phyloP scores from a whole-genome alignment of 2,113 vertebrate species.

The Myodes glareolus region DNA sequence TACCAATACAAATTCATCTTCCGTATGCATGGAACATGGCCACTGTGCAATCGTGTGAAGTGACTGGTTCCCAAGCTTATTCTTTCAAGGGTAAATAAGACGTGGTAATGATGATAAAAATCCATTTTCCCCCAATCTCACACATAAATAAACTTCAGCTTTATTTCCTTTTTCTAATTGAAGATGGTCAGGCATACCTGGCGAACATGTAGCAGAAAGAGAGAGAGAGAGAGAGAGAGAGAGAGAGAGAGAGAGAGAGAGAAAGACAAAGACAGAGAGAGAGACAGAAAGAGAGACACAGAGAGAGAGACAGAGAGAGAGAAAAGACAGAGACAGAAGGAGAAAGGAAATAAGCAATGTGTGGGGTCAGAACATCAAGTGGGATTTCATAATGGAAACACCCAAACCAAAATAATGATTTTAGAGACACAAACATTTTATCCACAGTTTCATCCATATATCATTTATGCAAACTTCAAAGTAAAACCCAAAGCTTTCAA shows the following conservation, averaged over 20 bases:
- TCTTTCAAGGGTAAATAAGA: conserved; percentile 5
- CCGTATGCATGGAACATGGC: background rate
- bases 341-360: background rate
- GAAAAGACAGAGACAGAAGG: background rate
- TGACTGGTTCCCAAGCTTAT: background rate
- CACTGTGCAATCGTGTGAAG: background rate
- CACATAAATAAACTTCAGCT: background rate
- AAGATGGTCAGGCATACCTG: background rate
- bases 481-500: background rate
- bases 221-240: background rate
- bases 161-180: background rate
- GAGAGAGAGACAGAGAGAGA: too few species aligned
- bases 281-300: background rate
- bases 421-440: background rate
- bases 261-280: background rate
- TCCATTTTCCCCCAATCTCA: background rate
- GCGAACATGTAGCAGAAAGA: background rate
- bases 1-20: background rate
- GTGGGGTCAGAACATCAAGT: accelerated
- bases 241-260: accelerated
- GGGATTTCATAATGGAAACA: background rate
- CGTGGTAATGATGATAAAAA: background rate
- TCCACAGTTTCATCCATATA: background rate
- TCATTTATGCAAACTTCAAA: background rate
- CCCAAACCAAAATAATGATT: background rate